Percentiles rank a stretch among this genome's conserved stretches.
Conservation (phyloP, 2,797 vertebrate species). For the Poeciliopsis gracilis region DNA sequence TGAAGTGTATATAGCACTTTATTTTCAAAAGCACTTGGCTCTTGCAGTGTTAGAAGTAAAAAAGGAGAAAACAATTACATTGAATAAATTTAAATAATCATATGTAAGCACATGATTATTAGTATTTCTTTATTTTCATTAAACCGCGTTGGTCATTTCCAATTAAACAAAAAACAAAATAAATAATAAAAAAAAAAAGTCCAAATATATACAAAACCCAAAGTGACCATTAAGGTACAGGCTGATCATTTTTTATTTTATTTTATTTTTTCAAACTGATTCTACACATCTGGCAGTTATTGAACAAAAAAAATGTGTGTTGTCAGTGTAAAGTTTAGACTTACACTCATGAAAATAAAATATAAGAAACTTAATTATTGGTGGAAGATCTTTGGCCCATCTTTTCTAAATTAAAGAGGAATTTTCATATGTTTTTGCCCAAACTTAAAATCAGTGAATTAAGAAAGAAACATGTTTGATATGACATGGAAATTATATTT, state of each 20-base stretch:
- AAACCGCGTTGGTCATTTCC: background rate
- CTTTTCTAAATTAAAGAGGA: background rate
- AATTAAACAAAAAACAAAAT: background rate
- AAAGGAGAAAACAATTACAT: background rate
- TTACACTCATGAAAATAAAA: too few relatives aligned
- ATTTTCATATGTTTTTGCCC: background rate
- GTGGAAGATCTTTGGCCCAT: background rate
- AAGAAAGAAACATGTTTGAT: background rate
- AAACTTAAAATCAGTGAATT: background rate
- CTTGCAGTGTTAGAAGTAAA: conserved; percentile 21
- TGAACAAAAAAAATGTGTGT: background rate
- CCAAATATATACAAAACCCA: background rate
- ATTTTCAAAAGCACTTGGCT: conserved; percentile 37
- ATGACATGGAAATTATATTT: background rate
- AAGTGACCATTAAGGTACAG: background rate
- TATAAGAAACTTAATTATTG: background rate
- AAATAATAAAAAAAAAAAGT: background rate
- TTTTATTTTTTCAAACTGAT: background rate
- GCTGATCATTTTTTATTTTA: background rate
- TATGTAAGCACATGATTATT: too few relatives aligned
- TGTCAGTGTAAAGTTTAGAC: background rate
- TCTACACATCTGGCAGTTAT: background rate
- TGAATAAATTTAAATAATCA: too few relatives aligned
- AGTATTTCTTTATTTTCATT: background rate
- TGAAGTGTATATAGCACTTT: conserved; percentile 49